Base-by-base conservation (phyloP, 2,888 invertebrate species). In the Torymus texanus region DNA sequence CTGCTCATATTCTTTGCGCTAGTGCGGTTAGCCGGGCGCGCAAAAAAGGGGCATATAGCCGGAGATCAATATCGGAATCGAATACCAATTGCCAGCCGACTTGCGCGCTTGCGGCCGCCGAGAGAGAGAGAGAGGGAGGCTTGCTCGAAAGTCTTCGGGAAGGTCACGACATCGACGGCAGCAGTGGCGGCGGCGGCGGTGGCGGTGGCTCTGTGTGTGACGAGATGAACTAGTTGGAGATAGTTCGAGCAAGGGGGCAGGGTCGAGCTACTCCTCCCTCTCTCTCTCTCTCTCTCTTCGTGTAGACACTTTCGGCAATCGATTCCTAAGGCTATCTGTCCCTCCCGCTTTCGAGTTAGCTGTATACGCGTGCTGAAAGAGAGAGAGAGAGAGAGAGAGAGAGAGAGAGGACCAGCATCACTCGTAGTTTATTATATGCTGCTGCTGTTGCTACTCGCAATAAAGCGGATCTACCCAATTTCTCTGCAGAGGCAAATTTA, bases 91-190 rank as follows among this genome's bases (percentile, higher is more conserved):
- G 73, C 50, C 62, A 41, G 41, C 41, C 41, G 41, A 5, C 41
- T 29, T 8, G 5, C 10, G 41, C 41, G 41, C 41, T 41, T 41
- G 41, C 41, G 41, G 41, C 18, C 8, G 13, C 55, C n/a, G 68
- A 24, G 67, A 13, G 2, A 51, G 50, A 61, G 21, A 11, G 5
- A 12, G 51, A 50, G 58, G 83, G 77, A 41, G 41, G 41, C 41
- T 41, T 78, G 81, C 77, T 80, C 75, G 82, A 85, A 84, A 84
- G 82, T 84, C 81, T 83, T 73, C 24, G 21, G 83, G 84, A 85
- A 86, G 85, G 85, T 86, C 85, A 85, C 80, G 82, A 84, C 81
- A 80, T 83, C 82, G 83, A 72, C 67, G 82, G 83, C 84, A 84
- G 83, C 84, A 84, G 82, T 84, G 8, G 8, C 41, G 85, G 83